phyloP scores from a whole-genome alignment of 1,140 invertebrate genomes.

The Neuroterus valhalla region DNA sequence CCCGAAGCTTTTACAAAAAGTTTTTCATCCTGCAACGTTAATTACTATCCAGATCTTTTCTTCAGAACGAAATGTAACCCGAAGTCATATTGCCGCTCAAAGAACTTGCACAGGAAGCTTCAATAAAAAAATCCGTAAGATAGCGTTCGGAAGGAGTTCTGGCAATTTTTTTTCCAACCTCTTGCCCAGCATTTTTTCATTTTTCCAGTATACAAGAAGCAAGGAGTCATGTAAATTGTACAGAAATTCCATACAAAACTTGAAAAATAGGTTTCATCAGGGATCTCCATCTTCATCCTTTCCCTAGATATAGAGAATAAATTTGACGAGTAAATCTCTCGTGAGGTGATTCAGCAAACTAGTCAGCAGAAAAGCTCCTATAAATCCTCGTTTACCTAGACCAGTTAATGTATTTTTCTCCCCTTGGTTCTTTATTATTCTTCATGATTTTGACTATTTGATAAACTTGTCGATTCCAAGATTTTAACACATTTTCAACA shows the following conservation, averaged over 20 bases:
- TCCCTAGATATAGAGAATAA: conserved; percentile 11
- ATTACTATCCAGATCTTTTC: conserved; percentile 48
- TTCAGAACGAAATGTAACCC: not conserved
- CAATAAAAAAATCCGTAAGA: not conserved
- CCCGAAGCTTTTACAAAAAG: conserved; percentile 53
- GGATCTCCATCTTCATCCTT: conserved; percentile 35
- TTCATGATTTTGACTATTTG: not conserved
- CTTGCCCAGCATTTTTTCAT: not conserved
- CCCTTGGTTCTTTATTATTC: conserved; percentile 1
- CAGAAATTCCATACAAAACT: too few species aligned
- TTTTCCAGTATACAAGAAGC: not conserved
- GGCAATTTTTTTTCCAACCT: not conserved
- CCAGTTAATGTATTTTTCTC: conserved; percentile 14
- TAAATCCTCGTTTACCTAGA: conserved; percentile 51
- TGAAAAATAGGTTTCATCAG: not conserved
- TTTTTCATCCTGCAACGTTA: conserved; percentile 56
- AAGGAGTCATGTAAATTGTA: too few species aligned
- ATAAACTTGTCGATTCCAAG: not conserved
- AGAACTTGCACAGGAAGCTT: not conserved
- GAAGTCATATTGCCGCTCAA: conserved; percentile 29
- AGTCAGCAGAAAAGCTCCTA: conserved; percentile 40
- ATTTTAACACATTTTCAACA: not conserved
- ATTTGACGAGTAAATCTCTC: conserved; percentile 50
- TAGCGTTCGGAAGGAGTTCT: not conserved
- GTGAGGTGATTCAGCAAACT: conserved; percentile 39